A percentile compares a stretch with the other conserved stretches of the same genome.
These are phyloP conservation scores for Drosophila lutescens DNA, from an alignment of 2,888 invertebrate species.

Conservation along the genomic window DNA sequence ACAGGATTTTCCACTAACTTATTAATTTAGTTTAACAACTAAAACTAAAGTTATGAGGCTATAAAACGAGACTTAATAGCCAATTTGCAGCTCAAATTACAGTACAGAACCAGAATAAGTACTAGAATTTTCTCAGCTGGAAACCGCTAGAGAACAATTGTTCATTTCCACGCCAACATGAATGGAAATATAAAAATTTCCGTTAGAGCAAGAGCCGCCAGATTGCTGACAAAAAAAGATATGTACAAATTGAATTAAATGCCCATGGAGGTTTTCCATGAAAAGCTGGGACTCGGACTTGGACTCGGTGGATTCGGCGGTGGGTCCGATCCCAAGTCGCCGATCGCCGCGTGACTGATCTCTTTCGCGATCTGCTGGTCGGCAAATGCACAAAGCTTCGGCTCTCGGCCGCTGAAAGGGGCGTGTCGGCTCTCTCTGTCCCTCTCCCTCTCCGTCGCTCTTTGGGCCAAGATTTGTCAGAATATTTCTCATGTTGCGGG, in stretches of 20 bases:
- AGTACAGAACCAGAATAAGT: background rate
- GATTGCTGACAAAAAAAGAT: conserved; percentile 26
- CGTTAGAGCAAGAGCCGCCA: conserved; percentile 20
- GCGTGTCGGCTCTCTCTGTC: conserved; percentile 28
- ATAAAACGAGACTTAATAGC: background rate
- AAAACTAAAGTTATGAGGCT: too few species aligned
- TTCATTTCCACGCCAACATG: conserved; percentile 26
- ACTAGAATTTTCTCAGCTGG: conserved; percentile 19
- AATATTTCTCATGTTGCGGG: conserved; percentile 75
- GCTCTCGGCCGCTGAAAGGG: conserved; percentile 31
- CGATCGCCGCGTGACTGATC: conserved; percentile 57
- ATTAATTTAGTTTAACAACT: too few species aligned
- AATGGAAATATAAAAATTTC: conserved; percentile 18
- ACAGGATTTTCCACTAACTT: background rate
- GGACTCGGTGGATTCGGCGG: too few species aligned
- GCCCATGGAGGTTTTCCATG: conserved; percentile 41
- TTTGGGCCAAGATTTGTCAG: conserved; percentile 57
- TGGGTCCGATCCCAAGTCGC: conserved; percentile 15
- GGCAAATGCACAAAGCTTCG: conserved; percentile 48
- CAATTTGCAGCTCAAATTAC: background rate
- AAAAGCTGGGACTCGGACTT: conserved; percentile 32
- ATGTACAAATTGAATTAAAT: conserved; percentile 63
- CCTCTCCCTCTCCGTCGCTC: conserved; percentile 54
- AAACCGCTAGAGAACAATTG: conserved; percentile 29
- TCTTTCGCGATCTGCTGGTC: conserved; percentile 39